Evolutionary conservation across 2,888 invertebrate species (phyloP), one percentile per base, ranked within the genome.

Genomic region (Microctonus aethiopoides): DNA sequence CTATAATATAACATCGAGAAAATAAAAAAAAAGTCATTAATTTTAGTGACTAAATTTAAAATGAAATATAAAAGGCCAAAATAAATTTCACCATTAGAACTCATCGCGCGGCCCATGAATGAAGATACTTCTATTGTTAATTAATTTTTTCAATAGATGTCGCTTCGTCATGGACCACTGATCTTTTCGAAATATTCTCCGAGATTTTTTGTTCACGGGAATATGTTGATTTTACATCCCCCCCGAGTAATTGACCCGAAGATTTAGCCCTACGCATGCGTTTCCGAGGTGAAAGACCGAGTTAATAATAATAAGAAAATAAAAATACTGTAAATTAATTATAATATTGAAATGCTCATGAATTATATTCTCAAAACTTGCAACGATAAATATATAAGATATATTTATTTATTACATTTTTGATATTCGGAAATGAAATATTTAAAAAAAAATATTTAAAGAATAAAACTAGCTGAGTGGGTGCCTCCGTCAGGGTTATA

Each of bases 401-500:
- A 13, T 9, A 62, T n/a, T n/a, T n/a, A n/a, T n/a, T n/a, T n/a
- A n/a, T n/a, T n/a, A n/a, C n/a, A n/a, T n/a, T n/a, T n/a, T n/a
- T n/a, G n/a, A n/a, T n/a, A n/a, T n/a, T n/a, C n/a, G n/a, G n/a
- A 24, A 22, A 22, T 34, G 60, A 39, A 39, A n/a, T 39, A 29
- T 20, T 34, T 6, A 4, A 20, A 52, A 20, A 52, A 11, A 10
- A 13, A 32, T n/a, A 62, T 13, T 11, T 26, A 29, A 51, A 41
- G 29, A 16, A 22, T 29, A 39, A 60, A 29, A 22, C 39, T 82
- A 83, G 81, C 76, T 75, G 65, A 84, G 85, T 86, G 84, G 79
- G 81, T 85, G 85, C 86, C 85, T 86, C 83, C 83, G 86, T 86
- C 79, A 85, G 86, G 86, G 86, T 85, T 70, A 70, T 54, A 46